These are phyloP conservation scores for Netelia inedita DNA, from an alignment of 2,888 invertebrate genomes.

Conservation along the genomic window DNA sequence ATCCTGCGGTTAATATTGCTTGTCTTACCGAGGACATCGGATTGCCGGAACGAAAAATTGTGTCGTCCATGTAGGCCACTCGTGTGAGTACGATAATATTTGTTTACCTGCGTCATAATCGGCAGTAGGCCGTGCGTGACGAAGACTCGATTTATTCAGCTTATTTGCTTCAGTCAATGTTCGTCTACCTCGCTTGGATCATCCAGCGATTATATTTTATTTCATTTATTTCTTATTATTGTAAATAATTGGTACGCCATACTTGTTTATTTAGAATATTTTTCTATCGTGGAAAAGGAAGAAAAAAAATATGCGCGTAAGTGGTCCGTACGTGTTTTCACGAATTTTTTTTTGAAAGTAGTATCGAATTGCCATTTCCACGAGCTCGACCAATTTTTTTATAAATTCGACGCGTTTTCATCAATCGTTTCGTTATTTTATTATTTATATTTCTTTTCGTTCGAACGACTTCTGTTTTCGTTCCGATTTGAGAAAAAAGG, in stretches of 20 bases:
- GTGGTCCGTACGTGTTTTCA: too few species aligned
- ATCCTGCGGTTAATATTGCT: slow-evolving; percentile 2
- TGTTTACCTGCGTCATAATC: slow-evolving; percentile 22
- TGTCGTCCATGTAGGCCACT: neutral
- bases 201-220: neutral
- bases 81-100: slow-evolving; percentile 22
- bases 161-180: neutral
- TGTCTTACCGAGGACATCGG: slow-evolving; percentile 1
- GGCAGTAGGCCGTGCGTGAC: neutral
- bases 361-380: too few species aligned
- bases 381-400: too few species aligned
- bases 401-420: too few species aligned
- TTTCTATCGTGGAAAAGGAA: too few species aligned
- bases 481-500: too few species aligned
- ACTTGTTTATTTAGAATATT: neutral
- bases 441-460: too few species aligned
- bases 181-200: neutral
- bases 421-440: too few species aligned
- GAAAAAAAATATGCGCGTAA: too few species aligned
- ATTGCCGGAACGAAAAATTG: slow-evolving; percentile 7
- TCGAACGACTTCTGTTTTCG: too few species aligned
- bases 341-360: too few species aligned
- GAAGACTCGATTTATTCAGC: neutral
- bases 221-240: neutral
- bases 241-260: neutral